These are phyloP conservation scores for Oryzias woworae DNA, from an alignment of 2,113 vertebrate species.

Conservation along the genomic window DNA sequence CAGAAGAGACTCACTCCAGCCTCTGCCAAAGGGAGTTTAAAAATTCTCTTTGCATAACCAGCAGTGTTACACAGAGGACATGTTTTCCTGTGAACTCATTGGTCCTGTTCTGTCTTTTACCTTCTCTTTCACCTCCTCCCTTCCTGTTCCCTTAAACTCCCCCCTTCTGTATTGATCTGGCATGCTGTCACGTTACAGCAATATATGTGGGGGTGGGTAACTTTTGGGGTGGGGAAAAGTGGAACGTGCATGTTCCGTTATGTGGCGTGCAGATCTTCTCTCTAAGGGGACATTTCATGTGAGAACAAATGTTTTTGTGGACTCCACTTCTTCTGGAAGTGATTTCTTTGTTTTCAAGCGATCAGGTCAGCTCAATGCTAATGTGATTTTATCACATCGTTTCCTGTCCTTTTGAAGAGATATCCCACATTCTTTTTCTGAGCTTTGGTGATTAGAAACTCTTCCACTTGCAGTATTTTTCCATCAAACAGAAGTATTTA, in stretches of 20 bases:
- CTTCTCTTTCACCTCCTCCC: constrained; percentile 8
- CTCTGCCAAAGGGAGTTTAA: not conserved
- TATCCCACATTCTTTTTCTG: not conserved
- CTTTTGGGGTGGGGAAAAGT: constrained; percentile 20
- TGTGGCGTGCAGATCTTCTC: not conserved
- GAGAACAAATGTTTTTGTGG: not conserved
- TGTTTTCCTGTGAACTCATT: not conserved
- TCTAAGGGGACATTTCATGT: not conserved
- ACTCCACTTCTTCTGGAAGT: not conserved
- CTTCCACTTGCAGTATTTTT: not conserved
- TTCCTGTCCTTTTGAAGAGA: too few relatives aligned
- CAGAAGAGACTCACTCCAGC: not conserved
- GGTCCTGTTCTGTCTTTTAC: constrained; percentile 2
- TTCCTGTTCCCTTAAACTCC: constrained; percentile 30
- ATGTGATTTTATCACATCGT: not conserved
- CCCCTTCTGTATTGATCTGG: constrained; percentile 40
- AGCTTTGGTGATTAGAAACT: not conserved
- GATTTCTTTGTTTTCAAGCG: not conserved
- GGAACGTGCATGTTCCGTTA: not conserved
- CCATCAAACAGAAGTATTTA: not conserved
- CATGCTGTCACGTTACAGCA: constrained; percentile 15
- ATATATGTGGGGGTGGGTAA: not conserved
- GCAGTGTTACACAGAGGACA: not conserved
- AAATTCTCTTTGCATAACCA: not conserved
- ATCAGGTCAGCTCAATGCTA: not conserved